Conservation (phyloP, 64 coral and sea anemone species). For the Anthopleura sola region DNA sequence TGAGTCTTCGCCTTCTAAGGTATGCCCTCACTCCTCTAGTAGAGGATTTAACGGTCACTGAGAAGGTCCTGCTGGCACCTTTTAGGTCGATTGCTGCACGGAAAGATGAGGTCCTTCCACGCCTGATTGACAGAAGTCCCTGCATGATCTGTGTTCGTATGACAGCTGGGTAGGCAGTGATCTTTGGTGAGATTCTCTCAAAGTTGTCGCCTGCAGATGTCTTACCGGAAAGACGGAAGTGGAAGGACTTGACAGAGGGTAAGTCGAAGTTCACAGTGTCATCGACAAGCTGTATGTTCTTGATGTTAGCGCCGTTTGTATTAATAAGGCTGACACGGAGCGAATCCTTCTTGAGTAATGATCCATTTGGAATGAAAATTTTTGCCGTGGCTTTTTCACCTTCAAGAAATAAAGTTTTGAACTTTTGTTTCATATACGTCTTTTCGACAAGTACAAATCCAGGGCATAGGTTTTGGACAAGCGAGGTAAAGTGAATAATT, state of each 20-base stretch:
- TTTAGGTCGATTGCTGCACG: constrained; percentile 5
- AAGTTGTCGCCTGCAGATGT: not conserved
- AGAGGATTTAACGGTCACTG: not conserved
- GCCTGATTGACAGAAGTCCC: constrained; percentile 3
- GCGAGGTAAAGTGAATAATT: too few species aligned
- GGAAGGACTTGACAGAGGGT: not conserved
- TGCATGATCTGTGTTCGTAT: constrained; percentile 12
- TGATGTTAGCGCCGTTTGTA: not conserved
- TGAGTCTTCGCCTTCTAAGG: too few species aligned
- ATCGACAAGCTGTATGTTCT: not conserved
- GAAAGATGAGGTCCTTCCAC: not conserved
- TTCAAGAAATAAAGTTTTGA: not conserved
- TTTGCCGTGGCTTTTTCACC: constrained; percentile 18
- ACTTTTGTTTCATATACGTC: not conserved
- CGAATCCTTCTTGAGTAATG: not conserved
- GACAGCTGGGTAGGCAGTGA: not conserved
- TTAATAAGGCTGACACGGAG: not conserved
- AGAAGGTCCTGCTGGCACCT: not conserved
- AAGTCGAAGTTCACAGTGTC: not conserved
- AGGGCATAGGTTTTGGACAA: too few species aligned
- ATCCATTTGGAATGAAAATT: not conserved
- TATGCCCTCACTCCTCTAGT: not conserved
- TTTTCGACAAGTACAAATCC: not conserved
- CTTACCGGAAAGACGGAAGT: not conserved
- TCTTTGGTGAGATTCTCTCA: not conserved